phyloP scores from a whole-genome alignment of 1,140 invertebrate genomes.

The Drosophila albomicans region DNA sequence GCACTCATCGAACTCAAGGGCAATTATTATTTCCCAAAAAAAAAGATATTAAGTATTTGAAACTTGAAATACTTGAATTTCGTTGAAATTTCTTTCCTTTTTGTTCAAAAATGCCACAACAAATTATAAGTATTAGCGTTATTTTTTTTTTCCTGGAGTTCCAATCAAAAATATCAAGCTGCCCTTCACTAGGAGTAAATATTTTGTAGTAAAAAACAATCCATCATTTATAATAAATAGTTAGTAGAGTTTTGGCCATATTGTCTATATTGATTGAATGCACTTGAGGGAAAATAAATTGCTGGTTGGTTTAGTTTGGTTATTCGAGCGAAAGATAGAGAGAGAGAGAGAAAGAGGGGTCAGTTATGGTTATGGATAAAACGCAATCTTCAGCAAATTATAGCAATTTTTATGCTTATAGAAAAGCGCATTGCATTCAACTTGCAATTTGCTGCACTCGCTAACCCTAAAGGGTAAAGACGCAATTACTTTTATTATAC shows the following conservation, averaged over 20 bases:
- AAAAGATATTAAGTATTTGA: background rate
- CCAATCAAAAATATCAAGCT: background rate
- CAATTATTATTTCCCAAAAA: background rate
- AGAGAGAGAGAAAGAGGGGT: background rate
- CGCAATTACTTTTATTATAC: constrained; percentile 84
- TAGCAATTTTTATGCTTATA: constrained; percentile 84
- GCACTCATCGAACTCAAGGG: constrained; percentile 27
- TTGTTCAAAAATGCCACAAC: background rate
- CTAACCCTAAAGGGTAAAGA: constrained; percentile 84
- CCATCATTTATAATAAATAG: constrained; percentile 76
- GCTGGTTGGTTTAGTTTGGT: constrained; percentile 6
- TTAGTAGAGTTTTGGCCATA: constrained; percentile 22
- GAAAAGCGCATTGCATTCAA: constrained; percentile 72
- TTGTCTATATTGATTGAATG: constrained; percentile 76
- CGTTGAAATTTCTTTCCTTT: background rate
- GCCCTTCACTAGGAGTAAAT: constrained; percentile 33
- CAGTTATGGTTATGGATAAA: constrained; percentile 77
- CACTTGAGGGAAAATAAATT: constrained; percentile 52
- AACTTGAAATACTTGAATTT: background rate
- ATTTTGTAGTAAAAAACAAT: constrained; percentile 49
- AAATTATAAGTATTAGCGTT: background rate
- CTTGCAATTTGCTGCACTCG: constrained; percentile 76
- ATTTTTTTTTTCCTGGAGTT: background rate
- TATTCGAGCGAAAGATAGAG: background rate
- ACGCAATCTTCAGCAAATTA: constrained; percentile 83